Percentiles rank a stretch among this genome's conserved stretches.
Conservation (phyloP, 2,113 vertebrate genomes). For the Pollachius pollachius region DNA sequence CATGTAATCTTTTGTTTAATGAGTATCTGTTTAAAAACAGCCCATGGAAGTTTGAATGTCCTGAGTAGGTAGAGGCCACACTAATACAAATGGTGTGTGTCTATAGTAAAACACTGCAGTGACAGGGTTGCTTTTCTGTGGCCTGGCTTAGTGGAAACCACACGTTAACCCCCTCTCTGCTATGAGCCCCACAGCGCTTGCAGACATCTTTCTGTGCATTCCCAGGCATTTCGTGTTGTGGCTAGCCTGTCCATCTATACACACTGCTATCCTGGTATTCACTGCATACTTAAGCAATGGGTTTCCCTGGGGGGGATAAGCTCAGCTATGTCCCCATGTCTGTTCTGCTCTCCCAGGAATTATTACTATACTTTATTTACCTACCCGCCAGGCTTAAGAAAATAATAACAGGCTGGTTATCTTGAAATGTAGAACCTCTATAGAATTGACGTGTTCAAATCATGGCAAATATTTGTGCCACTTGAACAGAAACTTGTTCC, state of each 20-base stretch:
- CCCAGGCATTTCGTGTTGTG: constrained; percentile 49
- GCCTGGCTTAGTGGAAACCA: constrained; percentile 4
- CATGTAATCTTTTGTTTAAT: too few relatives aligned
- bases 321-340: constrained; percentile 13
- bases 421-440: background rate
- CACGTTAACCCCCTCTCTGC: constrained; percentile 3
- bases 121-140: background rate
- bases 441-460: background rate
- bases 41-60: too few relatives aligned
- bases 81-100: background rate
- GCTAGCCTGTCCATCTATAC: constrained; percentile 30
- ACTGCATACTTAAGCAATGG: constrained; percentile 33
- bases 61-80: too few relatives aligned
- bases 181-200: background rate
- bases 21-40: too few relatives aligned
- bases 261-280: constrained; percentile 3
- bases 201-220: constrained; percentile 38
- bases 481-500: constrained; percentile 18
- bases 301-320: constrained; percentile 12
- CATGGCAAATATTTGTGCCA: constrained; percentile 12
- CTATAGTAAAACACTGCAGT: background rate
- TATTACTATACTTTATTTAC: background rate
- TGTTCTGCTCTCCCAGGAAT: background rate
- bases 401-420: background rate
- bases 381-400: background rate